Conservation (phyloP, 2,888 invertebrate species). For the Pyrochroa serraticornis region DNA sequence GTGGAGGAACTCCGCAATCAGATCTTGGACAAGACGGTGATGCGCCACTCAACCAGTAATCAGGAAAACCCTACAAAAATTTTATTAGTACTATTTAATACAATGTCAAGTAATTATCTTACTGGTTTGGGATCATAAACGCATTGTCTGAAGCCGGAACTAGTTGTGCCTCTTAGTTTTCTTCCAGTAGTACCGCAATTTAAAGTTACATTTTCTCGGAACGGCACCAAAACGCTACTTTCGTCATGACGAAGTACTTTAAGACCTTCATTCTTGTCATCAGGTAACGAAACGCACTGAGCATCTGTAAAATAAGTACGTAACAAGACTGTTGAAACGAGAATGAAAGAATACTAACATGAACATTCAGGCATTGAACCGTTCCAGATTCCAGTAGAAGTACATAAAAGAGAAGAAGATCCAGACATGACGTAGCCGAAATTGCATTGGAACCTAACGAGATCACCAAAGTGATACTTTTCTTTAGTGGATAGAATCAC, state of each 20-base stretch:
- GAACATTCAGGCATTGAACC: slow-evolving; percentile 91
- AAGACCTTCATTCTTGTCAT: slow-evolving; percentile 87
- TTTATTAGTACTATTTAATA: not conserved
- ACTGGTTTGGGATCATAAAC: slow-evolving; percentile 92
- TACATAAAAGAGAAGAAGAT: slow-evolving; percentile 82
- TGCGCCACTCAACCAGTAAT: slow-evolving; percentile 89
- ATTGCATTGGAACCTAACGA: slow-evolving; percentile 89
- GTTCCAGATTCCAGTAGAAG: slow-evolving; percentile 92
- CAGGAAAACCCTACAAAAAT: slow-evolving; percentile 72
- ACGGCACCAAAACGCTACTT: slow-evolving; percentile 84
- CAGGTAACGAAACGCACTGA: slow-evolving; percentile 86
- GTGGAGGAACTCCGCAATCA: slow-evolving; percentile 90
- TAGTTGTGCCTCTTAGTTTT: slow-evolving; percentile 78
- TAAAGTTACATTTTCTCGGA: slow-evolving; percentile 88
- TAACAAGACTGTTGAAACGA: slow-evolving; percentile 1
- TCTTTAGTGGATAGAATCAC: slow-evolving; percentile 79
- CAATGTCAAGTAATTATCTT: slow-evolving; percentile 41
- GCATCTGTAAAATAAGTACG: slow-evolving; percentile 67
- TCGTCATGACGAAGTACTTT: slow-evolving; percentile 78
- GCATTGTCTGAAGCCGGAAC: slow-evolving; percentile 89
- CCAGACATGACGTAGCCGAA: slow-evolving; percentile 94
- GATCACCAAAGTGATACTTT: slow-evolving; percentile 87
- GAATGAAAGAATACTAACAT: slow-evolving; percentile 67
- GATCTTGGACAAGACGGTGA: slow-evolving; percentile 86
- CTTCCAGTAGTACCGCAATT: slow-evolving; percentile 80